Evolutionary conservation across 2,113 vertebrate species (phyloP).

Genomic region (Albula glossodonta): DNA sequence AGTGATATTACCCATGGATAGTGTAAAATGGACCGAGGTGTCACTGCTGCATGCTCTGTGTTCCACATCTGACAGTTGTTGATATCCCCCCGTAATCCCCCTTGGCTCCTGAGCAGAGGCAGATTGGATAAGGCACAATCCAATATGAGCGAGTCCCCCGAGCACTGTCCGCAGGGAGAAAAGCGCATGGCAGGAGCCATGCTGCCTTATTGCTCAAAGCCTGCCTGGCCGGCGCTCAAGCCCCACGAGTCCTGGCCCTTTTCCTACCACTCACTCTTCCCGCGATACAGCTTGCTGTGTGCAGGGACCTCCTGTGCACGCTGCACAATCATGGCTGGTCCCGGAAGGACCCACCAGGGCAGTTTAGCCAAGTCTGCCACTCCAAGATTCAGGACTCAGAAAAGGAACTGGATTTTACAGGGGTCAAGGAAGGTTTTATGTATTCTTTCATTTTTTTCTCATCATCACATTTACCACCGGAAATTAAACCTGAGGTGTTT

Average conservation of each 20-base stretch:
- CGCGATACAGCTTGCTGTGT: background rate
- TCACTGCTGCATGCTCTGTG: too few species aligned
- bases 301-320: background rate
- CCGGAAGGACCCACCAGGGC: background rate
- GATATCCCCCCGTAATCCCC: background rate
- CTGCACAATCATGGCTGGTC: background rate
- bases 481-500: conserved; percentile 1
- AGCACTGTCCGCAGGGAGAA: background rate
- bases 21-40: background rate
- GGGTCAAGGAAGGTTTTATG: background rate
- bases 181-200: conserved; percentile 1
- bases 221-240: conserved; percentile 4
- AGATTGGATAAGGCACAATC: background rate
- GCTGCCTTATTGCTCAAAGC: conserved; percentile 6
- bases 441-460: conserved; percentile 9
- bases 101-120: background rate
- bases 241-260: background rate
- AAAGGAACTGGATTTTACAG: background rate
- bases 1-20: background rate
- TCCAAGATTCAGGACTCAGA: background rate
- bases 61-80: background rate
- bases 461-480: background rate
- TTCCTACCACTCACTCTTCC: background rate
- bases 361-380: conserved; percentile 13
- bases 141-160: background rate